Evolutionary conservation across 2,113 vertebrate genomes (phyloP).

Genomic region (Chlorocebus sabaeus): DNA sequence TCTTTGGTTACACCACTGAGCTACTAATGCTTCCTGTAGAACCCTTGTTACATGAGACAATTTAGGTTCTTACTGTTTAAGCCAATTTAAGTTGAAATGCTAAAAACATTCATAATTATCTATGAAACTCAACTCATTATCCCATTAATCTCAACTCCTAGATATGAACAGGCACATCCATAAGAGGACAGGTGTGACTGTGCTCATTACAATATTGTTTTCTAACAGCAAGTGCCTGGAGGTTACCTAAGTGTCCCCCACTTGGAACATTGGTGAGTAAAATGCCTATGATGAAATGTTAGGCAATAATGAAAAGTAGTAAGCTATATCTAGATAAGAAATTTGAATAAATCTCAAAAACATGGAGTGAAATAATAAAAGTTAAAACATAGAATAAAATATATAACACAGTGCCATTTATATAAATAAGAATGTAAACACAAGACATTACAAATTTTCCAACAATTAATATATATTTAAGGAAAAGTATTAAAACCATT

Average conservation of each 20-base stretch:
- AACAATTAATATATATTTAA: background rate
- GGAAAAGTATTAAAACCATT: background rate
- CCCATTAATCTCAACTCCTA: background rate
- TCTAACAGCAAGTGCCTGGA: background rate
- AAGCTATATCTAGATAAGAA: background rate
- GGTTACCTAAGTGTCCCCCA: background rate
- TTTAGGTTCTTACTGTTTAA: background rate
- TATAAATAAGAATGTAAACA: background rate
- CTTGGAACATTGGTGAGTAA: background rate
- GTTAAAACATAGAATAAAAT: background rate
- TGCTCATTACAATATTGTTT: background rate
- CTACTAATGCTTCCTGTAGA: background rate
- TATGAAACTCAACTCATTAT: background rate
- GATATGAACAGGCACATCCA: background rate
- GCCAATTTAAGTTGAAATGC: background rate
- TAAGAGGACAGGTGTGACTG: background rate
- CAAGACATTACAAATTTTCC: background rate
- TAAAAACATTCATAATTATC: background rate
- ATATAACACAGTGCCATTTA: background rate
- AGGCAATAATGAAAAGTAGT: background rate
- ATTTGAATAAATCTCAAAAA: background rate
- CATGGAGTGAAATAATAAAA: background rate
- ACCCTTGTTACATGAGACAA: background rate
- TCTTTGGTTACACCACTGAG: background rate
- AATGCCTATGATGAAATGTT: background rate